phyloP scores from a whole-genome alignment of 2,888 invertebrate genomes.

The Trachelus tabidus region DNA sequence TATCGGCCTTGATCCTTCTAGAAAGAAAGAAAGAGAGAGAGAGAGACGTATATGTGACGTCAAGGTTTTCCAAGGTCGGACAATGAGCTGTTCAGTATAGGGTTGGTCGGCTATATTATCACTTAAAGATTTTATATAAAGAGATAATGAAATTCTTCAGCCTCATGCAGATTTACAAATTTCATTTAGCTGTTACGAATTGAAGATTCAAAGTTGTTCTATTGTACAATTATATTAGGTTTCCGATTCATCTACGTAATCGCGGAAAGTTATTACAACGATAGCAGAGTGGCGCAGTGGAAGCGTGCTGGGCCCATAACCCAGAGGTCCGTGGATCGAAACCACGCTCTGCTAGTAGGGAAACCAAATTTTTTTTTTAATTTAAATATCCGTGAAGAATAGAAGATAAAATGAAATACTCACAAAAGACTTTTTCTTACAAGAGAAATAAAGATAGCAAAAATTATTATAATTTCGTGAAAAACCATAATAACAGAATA shows the following conservation, averaged over 20 bases:
- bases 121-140: neutral
- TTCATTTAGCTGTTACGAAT: neutral
- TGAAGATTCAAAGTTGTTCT: neutral
- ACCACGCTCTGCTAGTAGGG: constrained; percentile 80
- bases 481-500: neutral
- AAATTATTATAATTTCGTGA: neutral
- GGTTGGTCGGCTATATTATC: neutral
- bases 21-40: neutral
- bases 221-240: neutral
- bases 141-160: neutral
- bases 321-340: constrained; percentile 94
- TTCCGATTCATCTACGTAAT: neutral
- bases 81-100: neutral
- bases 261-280: constrained; percentile 9
- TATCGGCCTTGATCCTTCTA: neutral
- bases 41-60: neutral
- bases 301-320: constrained; percentile 88
- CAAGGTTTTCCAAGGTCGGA: neutral
- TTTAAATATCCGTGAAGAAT: constrained; percentile 1
- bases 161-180: neutral
- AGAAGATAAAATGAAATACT: neutral
- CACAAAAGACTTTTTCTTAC: too few relatives aligned
- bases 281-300: constrained; percentile 85
- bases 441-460: neutral
- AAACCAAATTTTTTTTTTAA: constrained; percentile 26